These are phyloP conservation scores for Acridotheres tristis DNA, from an alignment of 2,797 vertebrate species.

Conservation along the genomic window DNA sequence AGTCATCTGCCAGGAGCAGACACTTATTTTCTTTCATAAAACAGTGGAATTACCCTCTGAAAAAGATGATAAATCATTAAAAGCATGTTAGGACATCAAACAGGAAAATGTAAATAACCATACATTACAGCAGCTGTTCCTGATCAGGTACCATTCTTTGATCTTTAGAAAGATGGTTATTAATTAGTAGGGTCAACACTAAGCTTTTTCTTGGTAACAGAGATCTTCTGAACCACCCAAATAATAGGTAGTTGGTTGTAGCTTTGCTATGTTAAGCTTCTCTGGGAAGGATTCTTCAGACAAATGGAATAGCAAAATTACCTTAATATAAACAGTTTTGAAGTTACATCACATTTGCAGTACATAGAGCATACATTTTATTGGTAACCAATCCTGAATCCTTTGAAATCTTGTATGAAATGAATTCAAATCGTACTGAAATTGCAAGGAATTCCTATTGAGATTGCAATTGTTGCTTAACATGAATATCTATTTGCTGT, in stretches of 20 bases:
- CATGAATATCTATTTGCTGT: neutral
- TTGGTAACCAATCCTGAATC: neutral
- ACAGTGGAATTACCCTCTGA: conserved; percentile 1
- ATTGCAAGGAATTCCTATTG: neutral
- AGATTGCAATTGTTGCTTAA: neutral
- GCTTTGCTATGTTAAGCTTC: neutral
- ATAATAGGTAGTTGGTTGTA: conserved; percentile 35
- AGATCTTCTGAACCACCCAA: conserved; percentile 31
- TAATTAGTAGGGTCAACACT: conserved; percentile 48
- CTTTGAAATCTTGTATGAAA: neutral
- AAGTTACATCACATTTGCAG: neutral
- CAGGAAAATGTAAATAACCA: conserved; percentile 62
- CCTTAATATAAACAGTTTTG: neutral
- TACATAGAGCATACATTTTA: neutral
- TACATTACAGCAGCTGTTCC: conserved; percentile 48
- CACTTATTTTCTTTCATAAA: conserved; percentile 14
- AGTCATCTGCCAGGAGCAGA: conserved; percentile 2
- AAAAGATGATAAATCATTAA: conserved; percentile 57
- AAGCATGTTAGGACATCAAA: conserved; percentile 50
- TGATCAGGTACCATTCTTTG: conserved; percentile 60
- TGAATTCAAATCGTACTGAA: neutral
- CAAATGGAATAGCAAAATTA: neutral
- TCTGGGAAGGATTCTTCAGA: conserved; percentile 28
- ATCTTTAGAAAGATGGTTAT: conserved; percentile 61
- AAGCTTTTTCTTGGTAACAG: conserved; percentile 23